Base-by-base conservation (phyloP, 2,113 vertebrate genomes). In the Oryzias woworae region DNA sequence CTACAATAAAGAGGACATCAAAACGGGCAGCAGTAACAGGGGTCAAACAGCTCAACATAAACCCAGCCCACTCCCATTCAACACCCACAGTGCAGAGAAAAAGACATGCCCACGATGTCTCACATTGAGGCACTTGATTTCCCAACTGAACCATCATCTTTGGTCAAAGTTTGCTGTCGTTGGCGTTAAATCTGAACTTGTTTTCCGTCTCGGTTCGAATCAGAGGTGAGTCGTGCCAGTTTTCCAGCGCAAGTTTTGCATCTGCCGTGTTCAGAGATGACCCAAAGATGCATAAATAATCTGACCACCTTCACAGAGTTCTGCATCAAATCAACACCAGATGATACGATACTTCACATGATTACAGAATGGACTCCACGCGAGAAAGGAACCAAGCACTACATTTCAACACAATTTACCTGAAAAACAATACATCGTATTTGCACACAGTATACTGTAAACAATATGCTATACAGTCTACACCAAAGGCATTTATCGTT, bases 71-170 rank as follows among this genome's bases (percentile, higher is more conserved):
- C 85, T 83, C 85, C 83, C 74, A 73, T 31, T 61, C 58, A 54
- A 78, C 71, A 66, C 57, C 77, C 87, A 79, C 85, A 85, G 79
- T 88, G 84, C 83, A 87, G 76, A 77, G 71, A 81, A 84, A 80
- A 85, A 89, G 85, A 87, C 87, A 86, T 76, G 83, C 77, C 78
- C 61, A 66, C 73, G 54, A 88, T 85, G 85, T 89, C 87, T 85
- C 85, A 84, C 85, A 87, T 85, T 86, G 77, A 90, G 89, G 89
- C 89, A 90, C 89, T 90, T 90, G 73, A 85, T 78, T 82, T 88
- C 83, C 82, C 79, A 80, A 78, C 84, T 50, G 12, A 84, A 87
- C 86, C 83, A 82, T 90, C 86, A 82, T 90, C 86, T 90, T 90
- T 90, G 89, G 89, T 87, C 82, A 83, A 58, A 83, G 80, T 85